phyloP scores from a whole-genome alignment of 35 echinoderm and acorn worm genomes.

The Chiridota heheva region DNA sequence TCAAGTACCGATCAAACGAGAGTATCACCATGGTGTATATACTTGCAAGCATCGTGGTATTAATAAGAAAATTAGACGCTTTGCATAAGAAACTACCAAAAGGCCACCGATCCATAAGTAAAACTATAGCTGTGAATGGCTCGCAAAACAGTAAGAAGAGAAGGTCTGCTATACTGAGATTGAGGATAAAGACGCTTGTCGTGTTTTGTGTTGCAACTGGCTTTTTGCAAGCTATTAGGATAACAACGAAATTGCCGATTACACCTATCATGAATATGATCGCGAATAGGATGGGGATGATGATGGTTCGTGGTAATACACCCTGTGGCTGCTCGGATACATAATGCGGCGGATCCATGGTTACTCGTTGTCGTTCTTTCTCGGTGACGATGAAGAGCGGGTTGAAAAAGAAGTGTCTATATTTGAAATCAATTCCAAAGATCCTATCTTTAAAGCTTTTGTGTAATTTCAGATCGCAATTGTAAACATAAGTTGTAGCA shows the following conservation, averaged over 20 bases:
- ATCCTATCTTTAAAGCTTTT: no score
- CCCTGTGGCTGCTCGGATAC: no score
- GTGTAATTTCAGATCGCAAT: no score
- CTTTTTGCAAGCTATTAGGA: slow-evolving; percentile 34
- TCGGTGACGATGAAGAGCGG: no score
- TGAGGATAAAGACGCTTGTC: slow-evolving; percentile 25
- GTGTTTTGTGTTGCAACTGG: slow-evolving; percentile 13
- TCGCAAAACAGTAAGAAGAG: slow-evolving; percentile 16
- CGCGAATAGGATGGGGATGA: background rate
- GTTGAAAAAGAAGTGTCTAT: no score
- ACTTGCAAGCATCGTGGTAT: slow-evolving; percentile 24
- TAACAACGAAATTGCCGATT: slow-evolving; percentile 13
- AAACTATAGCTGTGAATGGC: slow-evolving; percentile 15
- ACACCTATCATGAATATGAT: slow-evolving; percentile 23
- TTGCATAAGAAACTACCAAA: slow-evolving; percentile 25
- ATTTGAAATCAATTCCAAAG: no score
- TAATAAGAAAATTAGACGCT: slow-evolving; percentile 24
- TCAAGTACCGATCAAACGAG: slow-evolving; percentile 30
- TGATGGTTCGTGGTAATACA: no score
- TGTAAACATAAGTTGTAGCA: no score
- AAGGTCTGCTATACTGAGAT: slow-evolving; percentile 26
- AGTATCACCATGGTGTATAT: slow-evolving; percentile 30
- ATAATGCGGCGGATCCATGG: no score
- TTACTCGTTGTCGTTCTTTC: no score
- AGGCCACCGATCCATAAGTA: slow-evolving; percentile 17